Percentiles rank a stretch among this genome's conserved stretches.
Conservation (phyloP, 1,140 invertebrate genomes). For the Anoplolepis gracilipes region DNA sequence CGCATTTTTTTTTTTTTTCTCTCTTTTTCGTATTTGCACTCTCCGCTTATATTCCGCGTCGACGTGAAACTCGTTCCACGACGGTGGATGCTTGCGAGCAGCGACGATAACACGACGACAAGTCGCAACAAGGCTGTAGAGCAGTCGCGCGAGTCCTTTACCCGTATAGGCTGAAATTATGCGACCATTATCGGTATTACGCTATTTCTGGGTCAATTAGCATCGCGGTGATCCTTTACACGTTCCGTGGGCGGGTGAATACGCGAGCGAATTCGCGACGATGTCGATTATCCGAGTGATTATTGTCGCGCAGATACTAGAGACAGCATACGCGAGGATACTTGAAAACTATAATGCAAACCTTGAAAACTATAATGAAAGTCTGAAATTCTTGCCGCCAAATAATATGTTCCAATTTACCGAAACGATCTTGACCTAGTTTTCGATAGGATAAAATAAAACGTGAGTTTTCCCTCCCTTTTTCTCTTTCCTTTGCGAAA, state of each 20-base stretch:
- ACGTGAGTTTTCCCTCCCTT: neutral
- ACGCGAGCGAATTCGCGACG: conserved; percentile 44
- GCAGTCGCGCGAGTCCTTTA: conserved; percentile 66
- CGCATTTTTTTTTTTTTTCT: no score
- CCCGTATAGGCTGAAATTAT: conserved; percentile 77
- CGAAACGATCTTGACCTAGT: conserved; percentile 21
- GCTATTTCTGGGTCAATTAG: conserved; percentile 75
- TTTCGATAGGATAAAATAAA: neutral
- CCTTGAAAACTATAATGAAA: neutral
- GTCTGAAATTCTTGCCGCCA: neutral
- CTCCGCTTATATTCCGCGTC: conserved; percentile 21
- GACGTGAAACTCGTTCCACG: conserved; percentile 27
- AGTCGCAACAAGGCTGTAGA: conserved; percentile 57
- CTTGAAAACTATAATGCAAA: neutral
- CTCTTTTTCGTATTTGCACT: neutral
- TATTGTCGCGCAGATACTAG: neutral
- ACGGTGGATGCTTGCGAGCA: neutral
- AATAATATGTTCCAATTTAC: neutral
- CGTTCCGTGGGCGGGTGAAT: conserved; percentile 29
- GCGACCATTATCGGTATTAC: conserved; percentile 75
- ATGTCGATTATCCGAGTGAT: conserved; percentile 38
- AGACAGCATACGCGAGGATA: neutral
- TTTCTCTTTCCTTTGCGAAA: neutral
- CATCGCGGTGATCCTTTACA: conserved; percentile 69
- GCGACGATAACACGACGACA: conserved; percentile 33